These are phyloP conservation scores for Paratilapia polleni DNA, from an alignment of 2,113 vertebrate genomes.

Conservation along the genomic window DNA sequence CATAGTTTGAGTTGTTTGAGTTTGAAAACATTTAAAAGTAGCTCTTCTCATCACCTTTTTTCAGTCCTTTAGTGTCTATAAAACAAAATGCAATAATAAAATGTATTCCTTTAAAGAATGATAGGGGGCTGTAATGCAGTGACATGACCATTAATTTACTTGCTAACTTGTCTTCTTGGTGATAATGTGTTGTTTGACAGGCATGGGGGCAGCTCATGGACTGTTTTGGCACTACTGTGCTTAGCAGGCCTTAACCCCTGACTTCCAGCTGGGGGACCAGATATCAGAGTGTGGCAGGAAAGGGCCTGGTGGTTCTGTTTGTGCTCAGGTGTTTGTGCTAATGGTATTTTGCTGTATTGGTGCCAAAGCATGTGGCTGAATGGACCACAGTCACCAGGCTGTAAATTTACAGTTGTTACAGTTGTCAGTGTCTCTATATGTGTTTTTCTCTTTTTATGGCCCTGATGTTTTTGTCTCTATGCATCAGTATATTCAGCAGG, in stretches of 20 bases:
- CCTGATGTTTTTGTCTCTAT: background rate
- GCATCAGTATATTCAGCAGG: background rate
- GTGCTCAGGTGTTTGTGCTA: slow-evolving; percentile 67
- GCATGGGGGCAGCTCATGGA: slow-evolving; percentile 23
- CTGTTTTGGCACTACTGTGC: slow-evolving; percentile 65
- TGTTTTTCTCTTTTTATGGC: slow-evolving; percentile 50
- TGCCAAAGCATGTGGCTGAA: slow-evolving; percentile 52
- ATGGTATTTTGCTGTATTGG: slow-evolving; percentile 34
- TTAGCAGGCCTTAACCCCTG: slow-evolving; percentile 71
- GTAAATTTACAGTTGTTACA: slow-evolving; percentile 40
- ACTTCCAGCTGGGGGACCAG: slow-evolving; percentile 71
- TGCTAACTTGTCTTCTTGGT: slow-evolving; percentile 25
- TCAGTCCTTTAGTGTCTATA: background rate
- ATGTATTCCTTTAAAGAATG: background rate
- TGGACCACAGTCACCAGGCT: slow-evolving; percentile 24
- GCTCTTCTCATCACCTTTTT: background rate
- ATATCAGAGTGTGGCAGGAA: slow-evolving; percentile 66
- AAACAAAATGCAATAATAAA: slow-evolving; percentile 5
- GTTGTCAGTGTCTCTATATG: slow-evolving; percentile 43
- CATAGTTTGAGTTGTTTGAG: slow-evolving; percentile 18
- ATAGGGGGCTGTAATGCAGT: background rate
- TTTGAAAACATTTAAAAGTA: slow-evolving; percentile 10
- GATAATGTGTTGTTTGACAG: slow-evolving; percentile 33
- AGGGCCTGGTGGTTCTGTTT: slow-evolving; percentile 57
- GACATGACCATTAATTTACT: background rate